Base-by-base conservation (phyloP, 2,888 invertebrate genomes). In the Meta bourneti region DNA sequence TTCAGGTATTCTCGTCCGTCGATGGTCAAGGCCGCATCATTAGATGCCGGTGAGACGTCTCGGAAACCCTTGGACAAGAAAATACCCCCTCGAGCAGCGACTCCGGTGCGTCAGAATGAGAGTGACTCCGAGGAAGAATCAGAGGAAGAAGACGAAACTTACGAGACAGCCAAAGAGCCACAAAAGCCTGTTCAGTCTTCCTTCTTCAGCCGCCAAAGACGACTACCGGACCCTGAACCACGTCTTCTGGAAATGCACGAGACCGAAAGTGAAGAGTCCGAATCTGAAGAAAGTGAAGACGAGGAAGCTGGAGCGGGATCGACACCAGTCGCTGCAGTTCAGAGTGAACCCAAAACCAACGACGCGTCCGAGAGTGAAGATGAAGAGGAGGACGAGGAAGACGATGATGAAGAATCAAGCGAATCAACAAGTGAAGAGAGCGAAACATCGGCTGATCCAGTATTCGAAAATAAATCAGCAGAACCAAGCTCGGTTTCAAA, bases 11-110 rank as follows among this genome's bases (percentile, higher is more conserved):
- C 92, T 93, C 92, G 91, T 83, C 81, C 93, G 93, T 72, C 93
- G 93, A 69, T 93, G 93, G 93, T 93, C 92, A 93, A 93, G 93
- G 89, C 90, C 93, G 69, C 93, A 89, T 93, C 93, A 92, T 70
- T 93, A 93, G 93, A 93, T 71, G 87, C 52, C 7, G 80, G 87
- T 51, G 87, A 89, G 48, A 70, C 78, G 16, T 83, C 85, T 16
- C 69, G 87, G 77, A 90, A 83, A 69, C 90, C 92, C 88, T 89
- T 84, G 88, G 92, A 90, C 72, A 87, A 90, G 80, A 90, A 90
- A 83, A 8, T 91, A 20, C 91, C 88, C 16, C 91, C 88, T 5
- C 88, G 88, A 16, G 89, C 89, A 51, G 92, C 89, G 8, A 91
- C 91, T 2, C 91, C 91, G 13, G 82, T 75, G 20, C 87, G 48